Conservation (phyloP, 1,140 invertebrate genomes). For the Drosophila varians region DNA sequence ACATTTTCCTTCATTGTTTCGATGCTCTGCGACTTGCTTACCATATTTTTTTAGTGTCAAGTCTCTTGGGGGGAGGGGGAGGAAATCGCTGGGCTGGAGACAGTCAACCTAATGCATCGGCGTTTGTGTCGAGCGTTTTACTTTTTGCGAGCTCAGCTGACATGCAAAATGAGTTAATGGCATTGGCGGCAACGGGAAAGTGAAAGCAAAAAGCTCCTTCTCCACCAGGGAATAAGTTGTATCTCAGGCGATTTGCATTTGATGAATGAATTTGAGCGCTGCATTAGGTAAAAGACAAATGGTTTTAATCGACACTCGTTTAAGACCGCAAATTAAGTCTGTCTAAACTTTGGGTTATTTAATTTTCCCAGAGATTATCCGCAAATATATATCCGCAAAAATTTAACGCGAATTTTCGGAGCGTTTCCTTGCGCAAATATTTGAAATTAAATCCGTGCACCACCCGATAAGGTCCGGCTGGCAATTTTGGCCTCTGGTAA, state of each 20-base stretch:
- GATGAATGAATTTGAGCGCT: conserved; percentile 24
- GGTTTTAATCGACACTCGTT: conserved; percentile 1
- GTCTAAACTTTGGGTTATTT: conserved; percentile 10
- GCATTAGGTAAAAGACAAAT: conserved; percentile 1
- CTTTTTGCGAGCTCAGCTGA: conserved; percentile 34
- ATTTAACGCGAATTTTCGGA: conserved; percentile 3
- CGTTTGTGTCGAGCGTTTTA: conserved; percentile 31
- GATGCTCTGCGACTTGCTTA: conserved; percentile 24
- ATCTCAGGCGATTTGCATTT: conserved; percentile 38
- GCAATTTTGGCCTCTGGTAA: conserved; percentile 5
- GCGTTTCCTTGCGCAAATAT: conserved; percentile 23
- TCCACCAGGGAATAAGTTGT: conserved; percentile 7
- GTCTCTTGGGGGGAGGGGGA: conserved; percentile 24
- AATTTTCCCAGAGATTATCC: conserved; percentile 18
- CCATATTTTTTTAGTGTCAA: conserved; percentile 52
- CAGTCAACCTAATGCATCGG: conserved; percentile 48
- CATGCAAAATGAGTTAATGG: conserved; percentile 63
- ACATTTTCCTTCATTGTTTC: conserved; percentile 51
- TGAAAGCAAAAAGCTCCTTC: conserved; percentile 25
- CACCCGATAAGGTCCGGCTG: conserved; percentile 36
- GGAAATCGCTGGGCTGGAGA: conserved; percentile 1
- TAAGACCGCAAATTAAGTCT: conserved; percentile 1
- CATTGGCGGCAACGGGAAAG: conserved; percentile 35
- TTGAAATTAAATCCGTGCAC: conserved; percentile 43
- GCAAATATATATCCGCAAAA: conserved; percentile 10